A percentile compares a stretch with the other conserved stretches of the same genome.
Evolutionary conservation across 2,888 invertebrate genomes (phyloP).

Genomic region (Acanthosepion pharaonis): DNA sequence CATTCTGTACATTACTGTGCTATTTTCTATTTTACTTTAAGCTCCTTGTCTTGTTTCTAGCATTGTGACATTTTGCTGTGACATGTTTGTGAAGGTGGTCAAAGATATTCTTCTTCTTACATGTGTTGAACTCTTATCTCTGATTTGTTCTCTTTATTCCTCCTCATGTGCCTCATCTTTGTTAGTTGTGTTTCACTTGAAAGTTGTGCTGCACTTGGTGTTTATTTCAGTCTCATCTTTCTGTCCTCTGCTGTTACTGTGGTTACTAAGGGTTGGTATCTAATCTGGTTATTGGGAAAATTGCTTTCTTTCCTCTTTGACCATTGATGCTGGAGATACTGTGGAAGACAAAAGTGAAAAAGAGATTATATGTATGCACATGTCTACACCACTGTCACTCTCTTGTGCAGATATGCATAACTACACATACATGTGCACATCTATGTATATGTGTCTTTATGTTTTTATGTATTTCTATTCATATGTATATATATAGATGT

Average conservation of each 20-base stretch:
- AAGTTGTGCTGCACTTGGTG: not conserved
- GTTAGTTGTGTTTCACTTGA: not conserved
- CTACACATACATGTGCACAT: not conserved
- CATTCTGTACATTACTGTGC: not conserved
- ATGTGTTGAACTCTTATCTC: not conserved
- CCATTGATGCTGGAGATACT: not conserved
- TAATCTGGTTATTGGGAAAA: not conserved
- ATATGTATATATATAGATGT: not conserved
- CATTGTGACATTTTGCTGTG: not conserved
- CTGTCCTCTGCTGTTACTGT: not conserved
- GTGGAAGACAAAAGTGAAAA: not conserved
- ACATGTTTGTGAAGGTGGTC: constrained; percentile 33
- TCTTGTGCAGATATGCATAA: not conserved
- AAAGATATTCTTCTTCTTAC: not conserved
- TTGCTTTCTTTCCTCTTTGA: not conserved
- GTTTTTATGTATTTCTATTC: not conserved
- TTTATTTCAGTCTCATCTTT: not conserved
- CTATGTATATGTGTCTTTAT: not conserved
- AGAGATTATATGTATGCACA: not conserved
- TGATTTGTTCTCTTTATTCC: not conserved
- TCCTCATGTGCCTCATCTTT: not conserved
- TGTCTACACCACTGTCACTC: not conserved
- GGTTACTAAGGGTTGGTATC: not conserved
- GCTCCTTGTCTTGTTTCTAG: not conserved
- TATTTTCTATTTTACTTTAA: not conserved